Percentiles rank a stretch among this genome's conserved stretches.
phyloP scores from a whole-genome alignment of 2,888 invertebrate species.

The Bombylius major region DNA sequence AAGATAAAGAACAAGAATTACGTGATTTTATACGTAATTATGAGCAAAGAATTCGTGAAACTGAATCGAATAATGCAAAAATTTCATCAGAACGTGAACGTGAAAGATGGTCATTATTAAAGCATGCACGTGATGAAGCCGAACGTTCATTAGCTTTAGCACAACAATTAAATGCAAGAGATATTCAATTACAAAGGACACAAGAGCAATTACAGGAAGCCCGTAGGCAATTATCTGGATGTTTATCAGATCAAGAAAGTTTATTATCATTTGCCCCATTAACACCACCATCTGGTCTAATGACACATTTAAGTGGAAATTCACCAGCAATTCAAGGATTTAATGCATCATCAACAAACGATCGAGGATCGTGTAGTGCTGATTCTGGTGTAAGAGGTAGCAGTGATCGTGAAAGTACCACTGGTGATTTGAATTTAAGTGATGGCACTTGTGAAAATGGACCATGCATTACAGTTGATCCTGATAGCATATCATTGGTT shows the following conservation, averaged over 20 bases:
- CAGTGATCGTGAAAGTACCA: constrained; percentile 67
- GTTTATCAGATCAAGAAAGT: constrained; percentile 75
- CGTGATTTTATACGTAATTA: constrained; percentile 89
- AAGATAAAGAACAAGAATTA: constrained; percentile 88
- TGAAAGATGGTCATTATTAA: constrained; percentile 75
- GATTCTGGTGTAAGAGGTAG: constrained; percentile 70
- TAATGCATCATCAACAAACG: constrained; percentile 39
- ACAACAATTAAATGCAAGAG: constrained; percentile 75
- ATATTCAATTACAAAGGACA: constrained; percentile 72
- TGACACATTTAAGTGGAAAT: constrained; percentile 29
- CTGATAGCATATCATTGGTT: constrained; percentile 37
- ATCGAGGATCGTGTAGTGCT: constrained; percentile 73
- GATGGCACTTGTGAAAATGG: constrained; percentile 46
- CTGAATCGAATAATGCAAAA: constrained; percentile 51
- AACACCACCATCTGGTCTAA: constrained; percentile 44
- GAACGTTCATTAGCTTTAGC: constrained; percentile 76
- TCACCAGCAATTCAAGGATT: constrained; percentile 24
- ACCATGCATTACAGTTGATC: constrained; percentile 37
- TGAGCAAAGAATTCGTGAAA: constrained; percentile 77
- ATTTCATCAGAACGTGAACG: constrained; percentile 60
- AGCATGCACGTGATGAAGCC: constrained; percentile 82
- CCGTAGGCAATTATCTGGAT: constrained; percentile 63
- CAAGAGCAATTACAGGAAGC: constrained; percentile 77
- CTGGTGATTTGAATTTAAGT: constrained; percentile 63
- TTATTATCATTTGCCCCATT: constrained; percentile 59